Percentiles rank a stretch among this genome's conserved stretches.
Evolutionary conservation across 2,888 invertebrate genomes (phyloP).

Genomic region (Drosophila birchii): DNA sequence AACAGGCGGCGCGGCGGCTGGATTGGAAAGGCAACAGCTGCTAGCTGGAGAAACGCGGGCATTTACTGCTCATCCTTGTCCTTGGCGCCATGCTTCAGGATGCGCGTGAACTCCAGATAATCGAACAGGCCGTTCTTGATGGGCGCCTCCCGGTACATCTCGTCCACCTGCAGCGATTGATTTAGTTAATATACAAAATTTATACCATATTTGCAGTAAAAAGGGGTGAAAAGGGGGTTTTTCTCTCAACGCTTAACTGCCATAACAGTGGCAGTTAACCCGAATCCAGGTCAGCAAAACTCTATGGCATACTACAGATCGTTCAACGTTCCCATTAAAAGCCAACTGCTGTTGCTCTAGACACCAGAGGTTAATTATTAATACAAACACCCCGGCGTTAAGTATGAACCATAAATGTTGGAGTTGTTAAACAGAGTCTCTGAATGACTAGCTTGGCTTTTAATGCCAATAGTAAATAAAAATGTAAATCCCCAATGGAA

Average conservation of each 20-base stretch:
- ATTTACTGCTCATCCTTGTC: conserved; percentile 97
- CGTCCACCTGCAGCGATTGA: conserved; percentile 89
- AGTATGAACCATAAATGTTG: background rate
- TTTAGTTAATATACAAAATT: too few relatives aligned
- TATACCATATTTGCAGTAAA: too few relatives aligned
- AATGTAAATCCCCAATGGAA: background rate
- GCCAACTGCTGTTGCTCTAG: background rate
- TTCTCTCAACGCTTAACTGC: background rate
- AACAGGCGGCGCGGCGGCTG: conserved; percentile 24
- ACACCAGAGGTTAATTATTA: background rate
- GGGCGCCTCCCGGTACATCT: conserved; percentile 99
- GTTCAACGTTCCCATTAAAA: conserved; percentile 7
- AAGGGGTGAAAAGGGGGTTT: background rate
- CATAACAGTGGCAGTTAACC: conserved; percentile 1
- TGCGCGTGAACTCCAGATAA: conserved; percentile 99
- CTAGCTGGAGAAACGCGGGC: background rate
- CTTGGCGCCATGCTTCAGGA: conserved; percentile 99
- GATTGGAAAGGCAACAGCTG: conserved; percentile 17
- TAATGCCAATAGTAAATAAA: background rate
- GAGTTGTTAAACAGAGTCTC: background rate
- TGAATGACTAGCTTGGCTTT: background rate
- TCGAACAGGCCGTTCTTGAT: conserved; percentile 96
- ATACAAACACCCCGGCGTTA: background rate
- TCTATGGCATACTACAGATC: background rate
- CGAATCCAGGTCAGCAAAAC: background rate